Evolutionary conservation across 2,113 vertebrate genomes (phyloP).

Genomic region (Myodes glareolus): DNA sequence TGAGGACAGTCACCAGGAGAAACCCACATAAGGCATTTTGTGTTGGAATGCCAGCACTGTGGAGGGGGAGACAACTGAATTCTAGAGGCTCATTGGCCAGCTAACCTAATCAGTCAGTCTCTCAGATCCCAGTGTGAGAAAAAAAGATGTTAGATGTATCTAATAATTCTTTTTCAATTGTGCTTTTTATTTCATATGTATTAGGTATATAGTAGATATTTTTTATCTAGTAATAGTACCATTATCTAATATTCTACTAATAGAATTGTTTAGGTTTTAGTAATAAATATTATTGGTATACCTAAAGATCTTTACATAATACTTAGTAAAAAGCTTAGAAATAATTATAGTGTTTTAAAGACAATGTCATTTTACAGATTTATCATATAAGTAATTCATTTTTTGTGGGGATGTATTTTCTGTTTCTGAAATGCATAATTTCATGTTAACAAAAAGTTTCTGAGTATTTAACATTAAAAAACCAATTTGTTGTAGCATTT

Average conservation of each 20-base stretch:
- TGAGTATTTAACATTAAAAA: slow-evolving; percentile 43
- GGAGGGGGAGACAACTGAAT: neutral
- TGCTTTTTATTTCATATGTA: slow-evolving; percentile 46
- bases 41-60: too few relatives aligned
- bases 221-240: neutral
- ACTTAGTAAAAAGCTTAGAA: slow-evolving; percentile 53
- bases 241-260: slow-evolving; percentile 14
- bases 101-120: neutral
- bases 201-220: slow-evolving; percentile 38
- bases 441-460: slow-evolving; percentile 23
- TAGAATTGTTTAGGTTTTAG: slow-evolving; percentile 29
- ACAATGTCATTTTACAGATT: slow-evolving; percentile 16
- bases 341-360: slow-evolving; percentile 37
- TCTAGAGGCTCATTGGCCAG: neutral
- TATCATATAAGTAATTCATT: slow-evolving; percentile 39
- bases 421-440: slow-evolving; percentile 54
- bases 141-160: slow-evolving; percentile 18
- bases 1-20: neutral
- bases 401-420: slow-evolving; percentile 1
- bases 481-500: slow-evolving; percentile 1
- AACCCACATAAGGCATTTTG: neutral
- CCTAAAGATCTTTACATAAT: neutral
- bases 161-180: slow-evolving; percentile 25
- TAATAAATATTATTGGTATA: slow-evolving; percentile 26
- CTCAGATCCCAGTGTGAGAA: neutral